These are phyloP conservation scores for Cenopis cana DNA, from an alignment of 2,888 invertebrate genomes.

Conservation along the genomic window DNA sequence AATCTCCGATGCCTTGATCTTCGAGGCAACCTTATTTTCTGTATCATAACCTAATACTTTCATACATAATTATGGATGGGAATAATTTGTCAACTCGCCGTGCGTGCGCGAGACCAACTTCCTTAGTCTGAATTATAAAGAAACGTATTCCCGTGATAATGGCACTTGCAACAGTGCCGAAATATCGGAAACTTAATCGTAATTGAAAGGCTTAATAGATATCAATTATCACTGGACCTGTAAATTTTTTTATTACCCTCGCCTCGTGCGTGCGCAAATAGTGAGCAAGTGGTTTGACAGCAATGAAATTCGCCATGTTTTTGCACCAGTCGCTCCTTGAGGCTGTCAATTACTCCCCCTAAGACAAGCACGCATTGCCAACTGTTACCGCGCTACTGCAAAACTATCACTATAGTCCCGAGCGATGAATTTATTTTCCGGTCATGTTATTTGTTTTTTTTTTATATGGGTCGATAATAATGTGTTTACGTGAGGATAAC, in stretches of 20 bases:
- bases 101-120: background rate
- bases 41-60: background rate
- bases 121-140: background rate
- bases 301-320: slow-evolving; percentile 79
- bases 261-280: slow-evolving; percentile 22
- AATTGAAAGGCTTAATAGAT: too few relatives aligned
- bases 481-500: too few relatives aligned
- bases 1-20: background rate
- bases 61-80: background rate
- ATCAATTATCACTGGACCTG: too few relatives aligned
- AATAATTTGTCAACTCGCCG: background rate
- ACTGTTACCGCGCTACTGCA: slow-evolving; percentile 54
- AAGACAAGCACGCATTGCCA: slow-evolving; percentile 69
- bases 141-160: too few relatives aligned
- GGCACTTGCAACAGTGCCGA: too few relatives aligned
- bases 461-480: too few relatives aligned
- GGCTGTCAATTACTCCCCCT: slow-evolving; percentile 75
- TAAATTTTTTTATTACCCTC: background rate
- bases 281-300: slow-evolving; percentile 70
- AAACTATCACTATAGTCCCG: slow-evolving; percentile 32
- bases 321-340: slow-evolving; percentile 73
- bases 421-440: too few relatives aligned
- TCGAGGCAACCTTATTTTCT: background rate
- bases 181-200: too few relatives aligned
- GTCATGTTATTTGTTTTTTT: too few relatives aligned